phyloP scores from a whole-genome alignment of 2,113 vertebrate species.

The Etia nguti region DNA sequence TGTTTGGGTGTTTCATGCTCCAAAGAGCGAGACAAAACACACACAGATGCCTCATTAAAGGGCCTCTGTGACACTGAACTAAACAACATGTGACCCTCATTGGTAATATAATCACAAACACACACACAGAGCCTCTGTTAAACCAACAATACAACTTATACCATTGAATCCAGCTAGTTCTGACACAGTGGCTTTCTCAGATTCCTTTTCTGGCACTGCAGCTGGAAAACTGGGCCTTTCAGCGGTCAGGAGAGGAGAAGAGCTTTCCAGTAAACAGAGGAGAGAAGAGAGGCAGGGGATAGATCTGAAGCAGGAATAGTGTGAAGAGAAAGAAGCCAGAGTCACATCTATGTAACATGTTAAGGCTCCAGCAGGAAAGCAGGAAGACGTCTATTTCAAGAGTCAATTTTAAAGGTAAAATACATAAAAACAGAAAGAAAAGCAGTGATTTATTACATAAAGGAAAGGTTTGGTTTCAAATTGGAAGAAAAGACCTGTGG shows the following conservation, averaged over 20 bases:
- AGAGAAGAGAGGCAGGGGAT: constrained; percentile 44
- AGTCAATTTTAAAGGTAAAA: background rate
- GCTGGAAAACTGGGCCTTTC: constrained; percentile 56
- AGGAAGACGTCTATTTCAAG: background rate
- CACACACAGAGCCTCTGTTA: background rate
- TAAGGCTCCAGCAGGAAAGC: background rate
- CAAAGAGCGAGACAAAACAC: background rate
- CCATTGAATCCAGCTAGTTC: constrained; percentile 76
- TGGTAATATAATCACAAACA: background rate
- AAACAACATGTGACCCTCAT: background rate
- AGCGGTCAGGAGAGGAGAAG: constrained; percentile 45
- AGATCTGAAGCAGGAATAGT: constrained; percentile 38
- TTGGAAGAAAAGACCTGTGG: background rate
- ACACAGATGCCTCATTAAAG: background rate
- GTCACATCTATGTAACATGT: background rate
- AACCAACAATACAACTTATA: constrained; percentile 43
- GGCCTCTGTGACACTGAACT: background rate
- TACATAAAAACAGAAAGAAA: background rate
- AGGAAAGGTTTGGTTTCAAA: background rate
- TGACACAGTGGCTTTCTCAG: constrained; percentile 62
- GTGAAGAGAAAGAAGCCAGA: constrained; percentile 2
- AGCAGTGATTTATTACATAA: background rate
- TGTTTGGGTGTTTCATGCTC: background rate
- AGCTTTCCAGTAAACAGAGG: constrained; percentile 60
- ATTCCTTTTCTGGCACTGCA: constrained; percentile 62